Evolutionary conservation across 2,113 vertebrate species (phyloP).

Genomic region (Amazona vittata): DNA sequence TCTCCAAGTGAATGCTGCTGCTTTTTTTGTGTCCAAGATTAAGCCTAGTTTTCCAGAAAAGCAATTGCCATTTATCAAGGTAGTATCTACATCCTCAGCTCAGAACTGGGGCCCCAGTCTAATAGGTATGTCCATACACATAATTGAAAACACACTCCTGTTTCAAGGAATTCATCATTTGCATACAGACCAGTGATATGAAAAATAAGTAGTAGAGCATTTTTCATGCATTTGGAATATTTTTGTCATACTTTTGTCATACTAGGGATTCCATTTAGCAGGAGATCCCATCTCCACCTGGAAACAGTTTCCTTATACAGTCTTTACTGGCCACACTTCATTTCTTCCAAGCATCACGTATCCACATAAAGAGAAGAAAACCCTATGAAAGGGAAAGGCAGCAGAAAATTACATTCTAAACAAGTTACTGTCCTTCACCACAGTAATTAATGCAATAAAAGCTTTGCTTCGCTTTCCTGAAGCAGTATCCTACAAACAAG

Average conservation of each 20-base stretch:
- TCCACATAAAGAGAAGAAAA: not conserved
- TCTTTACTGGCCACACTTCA: not conserved
- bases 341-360: not conserved
- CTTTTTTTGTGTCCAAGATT: not conserved
- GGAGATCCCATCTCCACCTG: not conserved
- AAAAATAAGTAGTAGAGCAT: not conserved
- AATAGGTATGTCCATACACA: not conserved
- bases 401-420: not conserved
- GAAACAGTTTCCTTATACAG: not conserved
- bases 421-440: not conserved
- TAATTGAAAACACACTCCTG: conserved; percentile 18
- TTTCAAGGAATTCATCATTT: not conserved
- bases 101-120: not conserved
- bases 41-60: conserved; percentile 13
- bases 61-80: conserved; percentile 36
- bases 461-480: not conserved
- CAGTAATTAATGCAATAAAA: not conserved
- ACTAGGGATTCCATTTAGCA: not conserved
- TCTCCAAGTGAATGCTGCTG: not conserved
- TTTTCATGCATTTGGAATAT: not conserved
- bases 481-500: not conserved
- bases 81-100: not conserved
- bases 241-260: not conserved
- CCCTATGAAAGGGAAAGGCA: not conserved
- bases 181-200: not conserved